Conservation (phyloP, 2,797 vertebrate species). For the Bradypodion pumilum region DNA sequence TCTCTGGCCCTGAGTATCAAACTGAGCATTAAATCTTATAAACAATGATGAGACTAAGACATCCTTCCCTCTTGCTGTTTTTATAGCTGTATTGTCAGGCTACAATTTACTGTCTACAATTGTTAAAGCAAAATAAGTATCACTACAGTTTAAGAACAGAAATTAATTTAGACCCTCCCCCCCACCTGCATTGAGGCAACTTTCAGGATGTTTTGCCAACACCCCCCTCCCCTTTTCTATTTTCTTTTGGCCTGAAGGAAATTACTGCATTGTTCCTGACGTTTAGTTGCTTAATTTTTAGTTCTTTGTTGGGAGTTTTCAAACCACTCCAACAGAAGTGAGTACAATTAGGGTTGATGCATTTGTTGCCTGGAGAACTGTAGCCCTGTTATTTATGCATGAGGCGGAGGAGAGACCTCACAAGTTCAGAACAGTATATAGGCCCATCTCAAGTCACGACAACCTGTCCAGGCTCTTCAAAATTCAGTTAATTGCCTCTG, state of each 20-base stretch:
- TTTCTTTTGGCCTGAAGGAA: not conserved
- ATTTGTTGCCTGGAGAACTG: not conserved
- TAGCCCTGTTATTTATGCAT: not conserved
- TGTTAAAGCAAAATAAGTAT: slow-evolving; percentile 48
- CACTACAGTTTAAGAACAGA: slow-evolving; percentile 37
- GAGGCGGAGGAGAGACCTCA: not conserved
- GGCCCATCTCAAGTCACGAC: not conserved
- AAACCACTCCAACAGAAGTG: not conserved
- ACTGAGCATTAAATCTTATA: slow-evolving; percentile 52
- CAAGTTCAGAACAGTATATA: not conserved
- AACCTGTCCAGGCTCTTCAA: not conserved
- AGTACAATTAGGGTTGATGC: not conserved
- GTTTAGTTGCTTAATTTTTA: not conserved
- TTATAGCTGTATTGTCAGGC: slow-evolving; percentile 35
- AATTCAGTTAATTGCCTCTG: not conserved
- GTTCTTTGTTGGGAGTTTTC: not conserved
- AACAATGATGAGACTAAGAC: slow-evolving; percentile 38
- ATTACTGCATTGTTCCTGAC: not conserved
- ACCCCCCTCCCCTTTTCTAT: slow-evolving; percentile 2
- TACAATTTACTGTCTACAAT: slow-evolving; percentile 54
- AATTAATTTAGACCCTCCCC: slow-evolving; percentile 19
- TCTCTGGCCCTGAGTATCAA: slow-evolving; percentile 34
- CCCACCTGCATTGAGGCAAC: not conserved
- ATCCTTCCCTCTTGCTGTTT: slow-evolving; percentile 50
- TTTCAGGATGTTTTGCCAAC: slow-evolving; percentile 18